Conservation (phyloP, 2,888 invertebrate genomes). For the Apodemia duryi region DNA sequence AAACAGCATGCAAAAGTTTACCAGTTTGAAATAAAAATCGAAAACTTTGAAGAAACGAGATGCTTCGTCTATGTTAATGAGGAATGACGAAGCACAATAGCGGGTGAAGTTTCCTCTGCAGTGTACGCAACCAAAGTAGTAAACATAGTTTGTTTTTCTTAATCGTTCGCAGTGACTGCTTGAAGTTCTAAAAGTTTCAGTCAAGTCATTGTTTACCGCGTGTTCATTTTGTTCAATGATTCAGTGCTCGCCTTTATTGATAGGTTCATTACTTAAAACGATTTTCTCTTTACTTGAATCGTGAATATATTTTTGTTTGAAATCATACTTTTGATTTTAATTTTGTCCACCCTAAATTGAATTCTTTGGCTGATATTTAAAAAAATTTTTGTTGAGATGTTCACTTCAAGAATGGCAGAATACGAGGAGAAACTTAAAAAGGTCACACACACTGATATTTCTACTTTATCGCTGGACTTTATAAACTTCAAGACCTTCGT, state of each 20-base stretch:
- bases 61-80: conserved; percentile 51
- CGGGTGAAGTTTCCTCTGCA: conserved; percentile 34
- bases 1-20: conserved; percentile 9
- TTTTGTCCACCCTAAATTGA: too few species aligned
- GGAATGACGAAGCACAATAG: conserved; percentile 42
- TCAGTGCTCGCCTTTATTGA: not conserved
- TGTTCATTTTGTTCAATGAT: conserved; percentile 23
- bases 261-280: not conserved
- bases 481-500: too few species aligned
- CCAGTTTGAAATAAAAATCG: conserved; percentile 14
- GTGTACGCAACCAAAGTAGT: conserved; percentile 35
- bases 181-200: conserved; percentile 50
- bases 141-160: conserved; percentile 77
- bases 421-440: too few species aligned
- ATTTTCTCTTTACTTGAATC: not conserved
- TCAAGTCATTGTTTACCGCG: conserved; percentile 74
- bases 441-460: too few species aligned
- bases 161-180: conserved; percentile 76
- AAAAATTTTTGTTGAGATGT: too few species aligned
- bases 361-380: too few species aligned
- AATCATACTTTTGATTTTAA: too few species aligned
- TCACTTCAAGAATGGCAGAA: too few species aligned
- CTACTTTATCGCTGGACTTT: too few species aligned
- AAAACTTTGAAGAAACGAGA: conserved; percentile 23
- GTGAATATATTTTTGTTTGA: not conserved